Percentiles rank a stretch among this genome's conserved stretches.
Evolutionary conservation across 2,797 vertebrate genomes (phyloP).

Genomic region (Amniataba percoides): DNA sequence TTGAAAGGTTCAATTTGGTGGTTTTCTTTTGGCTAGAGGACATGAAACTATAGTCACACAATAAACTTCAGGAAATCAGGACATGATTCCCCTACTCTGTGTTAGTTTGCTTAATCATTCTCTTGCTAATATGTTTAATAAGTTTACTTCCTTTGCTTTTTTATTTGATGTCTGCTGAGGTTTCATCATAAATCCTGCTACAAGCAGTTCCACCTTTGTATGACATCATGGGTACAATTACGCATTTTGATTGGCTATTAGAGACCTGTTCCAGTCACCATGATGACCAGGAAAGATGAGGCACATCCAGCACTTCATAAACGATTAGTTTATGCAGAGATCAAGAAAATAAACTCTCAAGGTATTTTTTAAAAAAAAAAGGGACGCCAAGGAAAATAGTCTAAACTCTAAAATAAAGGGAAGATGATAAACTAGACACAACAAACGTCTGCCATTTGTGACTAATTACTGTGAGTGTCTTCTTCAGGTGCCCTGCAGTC

Average conservation of each 20-base stretch:
- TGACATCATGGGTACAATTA: conserved; percentile 24
- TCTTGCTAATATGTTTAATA: conserved; percentile 11
- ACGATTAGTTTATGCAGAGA: neutral
- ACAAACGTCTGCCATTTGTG: neutral
- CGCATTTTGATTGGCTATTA: conserved; percentile 19
- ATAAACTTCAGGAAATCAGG: conserved; percentile 62
- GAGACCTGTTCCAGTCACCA: neutral
- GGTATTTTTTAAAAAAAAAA: conserved; percentile 37
- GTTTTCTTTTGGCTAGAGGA: conserved; percentile 36
- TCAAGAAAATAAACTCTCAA: neutral
- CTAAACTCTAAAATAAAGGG: neutral
- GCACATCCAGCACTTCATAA: neutral
- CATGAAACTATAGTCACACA: conserved; percentile 63
- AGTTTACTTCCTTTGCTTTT: conserved; percentile 16
- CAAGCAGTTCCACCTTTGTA: conserved; percentile 15
- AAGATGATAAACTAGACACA: neutral
- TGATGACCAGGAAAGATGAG: conserved; percentile 19
- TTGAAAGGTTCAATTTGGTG: conserved; percentile 41
- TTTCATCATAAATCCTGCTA: conserved; percentile 10
- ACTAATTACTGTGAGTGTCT: conserved; percentile 4
- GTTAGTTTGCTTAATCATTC: conserved; percentile 27
- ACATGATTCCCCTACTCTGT: neutral
- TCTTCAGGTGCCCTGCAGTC: conserved; percentile 1
- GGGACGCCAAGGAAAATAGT: neutral
- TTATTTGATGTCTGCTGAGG: conserved; percentile 23